Base-by-base conservation (phyloP, 2,888 invertebrate species). In the Leucozona laternaria region DNA sequence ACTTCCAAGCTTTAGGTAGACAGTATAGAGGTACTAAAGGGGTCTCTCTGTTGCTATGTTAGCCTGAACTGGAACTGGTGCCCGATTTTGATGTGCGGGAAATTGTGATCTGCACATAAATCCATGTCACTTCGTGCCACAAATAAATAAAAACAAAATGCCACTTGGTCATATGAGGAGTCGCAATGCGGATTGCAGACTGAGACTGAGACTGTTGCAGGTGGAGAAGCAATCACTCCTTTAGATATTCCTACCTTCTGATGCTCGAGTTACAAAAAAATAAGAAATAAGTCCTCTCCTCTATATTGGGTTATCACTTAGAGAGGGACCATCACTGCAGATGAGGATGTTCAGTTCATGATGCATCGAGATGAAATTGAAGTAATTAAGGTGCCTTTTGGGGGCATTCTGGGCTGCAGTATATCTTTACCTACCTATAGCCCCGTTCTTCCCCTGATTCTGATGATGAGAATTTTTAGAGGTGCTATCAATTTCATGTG, bases 61-160 rank as follows among this genome's bases (percentile, higher is more conserved):
- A 11, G 68, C 70, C 53, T 50, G 13, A 60, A 40, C 60, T 62
- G 25, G 10, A 43, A 22, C 22, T 58, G 28, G 40, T 58, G 70
- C 50, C 43, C 71, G 50, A 82, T 75, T 68, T 82, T 86, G 86
- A 86, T 86, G 86, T 79, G 86, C 82, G 68, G 64, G 82, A 86
- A 86, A 86, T 86, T 86, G 82, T 86, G 86, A 86, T 86, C 86
- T 82, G 86, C 86, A 78, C 86, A 86, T 86, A 86, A 86, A 86
- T 86, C 82, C 82, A 81, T 86, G 86, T 86, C 86, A 86, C 73
- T 75, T 78, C 78, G 81, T 81, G 81, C 66, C 53, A 55, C 81
- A 81, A 81, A 86, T 81, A 82, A 86, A 86, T 78, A 86, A 86
- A 81, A 86, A 86, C 86, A 81, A 85, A 86, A 73, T 75, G 71